Conservation (phyloP, 1,140 invertebrate species). For the Thaumetopoea pityocampa region DNA sequence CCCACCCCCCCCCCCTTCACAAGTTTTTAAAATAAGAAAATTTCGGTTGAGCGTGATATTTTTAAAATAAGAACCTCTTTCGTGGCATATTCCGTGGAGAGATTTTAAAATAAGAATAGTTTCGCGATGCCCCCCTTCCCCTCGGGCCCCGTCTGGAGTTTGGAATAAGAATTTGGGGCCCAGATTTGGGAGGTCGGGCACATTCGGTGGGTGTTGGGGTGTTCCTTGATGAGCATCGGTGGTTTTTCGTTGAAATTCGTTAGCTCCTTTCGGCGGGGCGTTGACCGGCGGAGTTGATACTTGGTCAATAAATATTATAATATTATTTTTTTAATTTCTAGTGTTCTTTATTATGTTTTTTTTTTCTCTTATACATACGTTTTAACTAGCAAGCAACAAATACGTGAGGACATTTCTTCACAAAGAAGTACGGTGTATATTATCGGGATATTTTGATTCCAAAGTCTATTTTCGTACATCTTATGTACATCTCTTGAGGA, state of each 20-base stretch:
- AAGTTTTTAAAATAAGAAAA: conserved; percentile 72
- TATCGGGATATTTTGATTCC: no score
- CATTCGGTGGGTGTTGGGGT: conserved; percentile 58
- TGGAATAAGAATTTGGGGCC: conserved; percentile 71
- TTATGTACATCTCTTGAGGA: no score
- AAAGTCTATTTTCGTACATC: no score
- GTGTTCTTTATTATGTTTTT: no score
- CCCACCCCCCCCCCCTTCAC: conserved; percentile 49
- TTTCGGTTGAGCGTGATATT: conserved; percentile 74
- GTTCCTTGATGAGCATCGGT: conserved; percentile 66
- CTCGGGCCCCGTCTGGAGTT: conserved; percentile 65
- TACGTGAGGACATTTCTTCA: no score
- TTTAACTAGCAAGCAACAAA: no score
- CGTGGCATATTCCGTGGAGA: conserved; percentile 73
- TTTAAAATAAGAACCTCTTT: conserved; percentile 73
- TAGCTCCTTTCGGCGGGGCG: conserved; percentile 47
- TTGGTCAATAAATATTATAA: conserved; percentile 61
- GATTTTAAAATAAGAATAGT: conserved; percentile 76
- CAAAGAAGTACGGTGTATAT: no score
- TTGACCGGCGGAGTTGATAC: conserved; percentile 64
- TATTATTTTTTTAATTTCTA: no score
- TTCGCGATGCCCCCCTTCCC: conserved; percentile 60
- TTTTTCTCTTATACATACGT: no score
- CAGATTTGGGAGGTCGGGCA: conserved; percentile 55
- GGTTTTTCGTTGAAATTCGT: conserved; percentile 71